phyloP scores from a whole-genome alignment of 2,797 vertebrate species.

The Eulemur albifrons region DNA sequence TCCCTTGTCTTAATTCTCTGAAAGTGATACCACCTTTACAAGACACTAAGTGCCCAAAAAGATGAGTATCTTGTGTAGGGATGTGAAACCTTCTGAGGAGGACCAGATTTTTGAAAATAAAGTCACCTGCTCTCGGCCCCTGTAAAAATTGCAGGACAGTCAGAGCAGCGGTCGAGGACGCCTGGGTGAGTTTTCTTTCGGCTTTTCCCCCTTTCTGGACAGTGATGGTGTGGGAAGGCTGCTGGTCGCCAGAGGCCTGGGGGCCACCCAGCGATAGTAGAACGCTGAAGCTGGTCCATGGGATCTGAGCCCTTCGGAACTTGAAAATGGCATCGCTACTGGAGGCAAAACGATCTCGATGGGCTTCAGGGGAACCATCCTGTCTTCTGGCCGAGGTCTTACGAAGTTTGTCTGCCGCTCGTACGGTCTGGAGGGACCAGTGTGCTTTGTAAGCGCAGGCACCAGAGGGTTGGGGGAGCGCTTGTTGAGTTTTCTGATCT shows the following conservation, averaged over 20 bases:
- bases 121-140: neutral
- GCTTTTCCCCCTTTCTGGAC: constrained; percentile 55
- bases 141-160: constrained; percentile 9
- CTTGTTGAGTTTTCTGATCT: constrained; percentile 49
- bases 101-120: neutral
- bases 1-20: neutral
- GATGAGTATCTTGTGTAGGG: neutral
- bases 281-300: constrained; percentile 13
- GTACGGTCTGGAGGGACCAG: fast-evolving
- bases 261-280: constrained; percentile 66
- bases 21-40: neutral
- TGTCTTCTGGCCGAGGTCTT: constrained; percentile 73
- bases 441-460: neutral
- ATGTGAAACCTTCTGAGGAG: constrained; percentile 44
- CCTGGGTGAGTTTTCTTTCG: constrained; percentile 67
- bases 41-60: neutral
- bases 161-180: constrained; percentile 79
- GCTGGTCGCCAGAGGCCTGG: neutral
- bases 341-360: constrained; percentile 85
- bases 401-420: neutral
- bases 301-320: constrained; percentile 44
- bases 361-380: constrained; percentile 80
- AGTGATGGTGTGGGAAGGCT: neutral
- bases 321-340: constrained; percentile 74
- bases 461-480: neutral